Evolutionary conservation across 1,140 invertebrate genomes (phyloP).

Genomic region (Caerostris darwini): DNA sequence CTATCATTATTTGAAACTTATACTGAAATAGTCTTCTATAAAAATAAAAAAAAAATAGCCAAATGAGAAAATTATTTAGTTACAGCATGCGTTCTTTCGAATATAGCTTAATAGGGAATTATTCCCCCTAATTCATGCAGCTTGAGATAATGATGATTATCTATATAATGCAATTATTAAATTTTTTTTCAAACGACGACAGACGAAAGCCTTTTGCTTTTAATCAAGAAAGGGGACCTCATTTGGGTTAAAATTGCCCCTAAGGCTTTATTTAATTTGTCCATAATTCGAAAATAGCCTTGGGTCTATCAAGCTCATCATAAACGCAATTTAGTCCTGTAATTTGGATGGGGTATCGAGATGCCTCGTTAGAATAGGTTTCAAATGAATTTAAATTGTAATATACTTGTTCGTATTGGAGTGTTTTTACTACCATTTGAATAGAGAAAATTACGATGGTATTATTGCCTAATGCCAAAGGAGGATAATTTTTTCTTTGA

Average conservation of each 20-base stretch:
- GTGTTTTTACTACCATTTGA: neutral
- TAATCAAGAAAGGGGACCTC: neutral
- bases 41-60: too few relatives aligned
- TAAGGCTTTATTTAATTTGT: neutral
- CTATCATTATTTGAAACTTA: too few relatives aligned
- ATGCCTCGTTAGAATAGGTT: neutral
- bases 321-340: neutral
- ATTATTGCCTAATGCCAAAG: neutral
- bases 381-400: slow-evolving; percentile 1
- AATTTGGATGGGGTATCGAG: neutral
- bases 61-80: too few relatives aligned
- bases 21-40: too few relatives aligned
- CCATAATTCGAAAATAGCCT: neutral
- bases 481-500: neutral
- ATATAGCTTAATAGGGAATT: neutral
- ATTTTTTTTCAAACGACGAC: neutral
- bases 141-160: neutral
- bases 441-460: neutral
- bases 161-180: slow-evolving; percentile 20
- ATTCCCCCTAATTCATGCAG: neutral
- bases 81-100: neutral
- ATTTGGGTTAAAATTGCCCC: slow-evolving; percentile 3
- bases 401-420: neutral
- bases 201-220: neutral
- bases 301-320: neutral